These are phyloP conservation scores for Neolamprologus modestus DNA, from an alignment of 2,113 vertebrate genomes.

Conservation along the genomic window DNA sequence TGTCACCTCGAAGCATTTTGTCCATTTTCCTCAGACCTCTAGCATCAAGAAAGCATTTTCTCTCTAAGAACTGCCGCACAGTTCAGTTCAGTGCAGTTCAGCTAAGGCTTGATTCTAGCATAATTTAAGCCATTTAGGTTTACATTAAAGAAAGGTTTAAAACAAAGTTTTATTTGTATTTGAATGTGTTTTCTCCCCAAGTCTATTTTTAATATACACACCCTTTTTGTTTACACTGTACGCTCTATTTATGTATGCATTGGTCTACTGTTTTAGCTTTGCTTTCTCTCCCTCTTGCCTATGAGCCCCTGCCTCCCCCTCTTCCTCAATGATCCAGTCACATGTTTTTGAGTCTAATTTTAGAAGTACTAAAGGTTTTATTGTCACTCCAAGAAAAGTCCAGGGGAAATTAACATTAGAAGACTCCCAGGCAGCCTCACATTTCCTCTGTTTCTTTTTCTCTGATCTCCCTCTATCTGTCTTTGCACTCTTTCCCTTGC, in stretches of 20 bases:
- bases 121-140: neutral
- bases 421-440: neutral
- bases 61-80: neutral
- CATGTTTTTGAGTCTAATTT: slow-evolving; percentile 18
- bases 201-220: neutral
- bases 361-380: slow-evolving; percentile 30
- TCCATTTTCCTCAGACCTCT: neutral
- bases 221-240: neutral
- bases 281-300: neutral
- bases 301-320: neutral
- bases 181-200: neutral
- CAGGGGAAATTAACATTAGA: slow-evolving; percentile 7
- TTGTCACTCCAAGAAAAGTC: slow-evolving; percentile 39
- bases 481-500: neutral
- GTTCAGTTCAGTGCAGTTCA: neutral
- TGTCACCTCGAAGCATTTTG: neutral
- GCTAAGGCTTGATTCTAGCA: neutral
- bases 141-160: neutral
- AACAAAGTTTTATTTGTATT: neutral
- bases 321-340: neutral
- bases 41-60: neutral
- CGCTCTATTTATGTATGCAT: neutral
- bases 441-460: neutral
- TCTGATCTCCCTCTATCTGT: neutral
- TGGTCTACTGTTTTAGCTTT: neutral